Percentiles rank a stretch among this genome's conserved stretches.
These are phyloP conservation scores for Clarias fuscus DNA, from an alignment of 2,797 vertebrate species.

Conservation along the genomic window DNA sequence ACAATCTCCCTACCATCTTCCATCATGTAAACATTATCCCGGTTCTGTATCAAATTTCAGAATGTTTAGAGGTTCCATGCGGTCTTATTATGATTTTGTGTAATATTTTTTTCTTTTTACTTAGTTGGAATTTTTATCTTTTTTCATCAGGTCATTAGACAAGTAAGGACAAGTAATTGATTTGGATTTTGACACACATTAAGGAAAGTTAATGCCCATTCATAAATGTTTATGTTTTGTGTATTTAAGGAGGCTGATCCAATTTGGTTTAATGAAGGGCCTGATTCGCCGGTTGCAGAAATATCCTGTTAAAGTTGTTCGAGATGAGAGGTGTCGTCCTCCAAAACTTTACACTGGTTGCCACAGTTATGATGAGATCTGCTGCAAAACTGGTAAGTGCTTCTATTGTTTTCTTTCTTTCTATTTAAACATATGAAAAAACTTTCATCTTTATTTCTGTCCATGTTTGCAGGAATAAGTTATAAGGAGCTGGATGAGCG, in stretches of 20 bases:
- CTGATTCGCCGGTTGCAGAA: constrained; percentile 95
- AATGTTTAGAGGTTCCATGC: no score
- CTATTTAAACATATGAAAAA: constrained; percentile 14
- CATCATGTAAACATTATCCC: no score
- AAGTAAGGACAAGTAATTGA: background rate
- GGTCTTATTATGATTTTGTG: background rate
- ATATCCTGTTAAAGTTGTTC: constrained; percentile 88
- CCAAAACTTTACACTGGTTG: constrained; percentile 93
- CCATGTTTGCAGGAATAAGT: constrained; percentile 84
- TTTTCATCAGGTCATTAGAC: background rate
- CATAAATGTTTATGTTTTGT: background rate
- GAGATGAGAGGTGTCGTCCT: constrained; percentile 85
- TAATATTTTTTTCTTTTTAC: background rate
- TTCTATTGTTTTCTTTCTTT: background rate
- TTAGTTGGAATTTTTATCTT: background rate
- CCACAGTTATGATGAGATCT: constrained; percentile 98
- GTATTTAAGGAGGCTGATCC: constrained; percentile 85
- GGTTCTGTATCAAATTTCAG: no score
- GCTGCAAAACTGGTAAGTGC: constrained; percentile 92
- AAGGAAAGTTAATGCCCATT: background rate
- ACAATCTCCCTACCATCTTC: no score
- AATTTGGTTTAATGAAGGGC: constrained; percentile 95
- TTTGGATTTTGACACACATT: background rate
- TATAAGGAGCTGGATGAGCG: constrained; percentile 96
- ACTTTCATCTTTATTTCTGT: constrained; percentile 32